These are phyloP conservation scores for Sebastes hopkinsi DNA, from an alignment of 2,797 vertebrate species.

Conservation along the genomic window DNA sequence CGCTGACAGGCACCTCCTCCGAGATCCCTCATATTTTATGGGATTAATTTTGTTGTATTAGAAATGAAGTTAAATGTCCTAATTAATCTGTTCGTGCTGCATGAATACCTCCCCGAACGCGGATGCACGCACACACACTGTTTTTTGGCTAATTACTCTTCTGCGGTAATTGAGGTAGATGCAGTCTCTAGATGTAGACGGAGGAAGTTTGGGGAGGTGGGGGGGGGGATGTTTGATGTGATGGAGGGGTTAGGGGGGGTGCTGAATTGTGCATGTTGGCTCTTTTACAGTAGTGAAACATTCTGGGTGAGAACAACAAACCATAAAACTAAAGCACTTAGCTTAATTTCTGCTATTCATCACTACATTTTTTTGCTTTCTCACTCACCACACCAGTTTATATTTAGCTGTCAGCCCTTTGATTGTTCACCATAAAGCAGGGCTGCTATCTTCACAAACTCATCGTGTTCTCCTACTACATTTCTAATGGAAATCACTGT, in stretches of 20 bases:
- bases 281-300: conserved; percentile 53
- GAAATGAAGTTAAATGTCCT: conserved; percentile 94
- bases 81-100: conserved; percentile 93
- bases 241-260: not conserved
- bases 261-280: conserved; percentile 55
- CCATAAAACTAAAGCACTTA: conserved; percentile 60
- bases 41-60: conserved; percentile 94
- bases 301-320: conserved; percentile 54
- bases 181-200: conserved; percentile 64
- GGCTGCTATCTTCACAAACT: conserved; percentile 2
- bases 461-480: not conserved
- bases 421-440: conserved; percentile 20
- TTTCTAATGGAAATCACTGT: not conserved
- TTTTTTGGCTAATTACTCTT: conserved; percentile 87
- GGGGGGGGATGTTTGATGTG: conserved; percentile 39
- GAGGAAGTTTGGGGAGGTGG: conserved; percentile 57
- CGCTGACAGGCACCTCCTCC: conserved; percentile 90
- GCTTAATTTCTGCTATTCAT: conserved; percentile 59
- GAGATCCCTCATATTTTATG: conserved; percentile 93
- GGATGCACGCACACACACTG: conserved; percentile 56
- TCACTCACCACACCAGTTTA: conserved; percentile 16
- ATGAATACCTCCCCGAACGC: conserved; percentile 82
- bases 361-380: conserved; percentile 31
- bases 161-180: conserved; percentile 81
- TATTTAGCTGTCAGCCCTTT: conserved; percentile 26